These are phyloP conservation scores for Drosophila siamana DNA, from an alignment of 2,888 invertebrate genomes.

Conservation along the genomic window DNA sequence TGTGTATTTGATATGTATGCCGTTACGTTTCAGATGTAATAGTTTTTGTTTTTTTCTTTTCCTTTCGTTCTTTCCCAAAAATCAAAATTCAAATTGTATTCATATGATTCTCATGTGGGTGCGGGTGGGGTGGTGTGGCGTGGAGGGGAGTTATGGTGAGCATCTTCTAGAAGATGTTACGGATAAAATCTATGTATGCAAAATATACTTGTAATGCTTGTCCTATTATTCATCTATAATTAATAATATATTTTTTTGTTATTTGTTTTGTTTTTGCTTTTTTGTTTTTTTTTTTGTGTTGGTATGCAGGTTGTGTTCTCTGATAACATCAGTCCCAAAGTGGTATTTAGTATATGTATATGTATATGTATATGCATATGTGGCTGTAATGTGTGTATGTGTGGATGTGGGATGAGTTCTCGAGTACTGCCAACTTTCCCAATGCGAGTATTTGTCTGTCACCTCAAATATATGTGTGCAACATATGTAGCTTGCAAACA, in stretches of 20 bases:
- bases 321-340: conserved; percentile 59
- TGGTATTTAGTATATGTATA: conserved; percentile 41
- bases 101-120: conserved; percentile 9
- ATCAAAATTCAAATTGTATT: conserved; percentile 19
- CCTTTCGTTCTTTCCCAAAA: conserved; percentile 10
- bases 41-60: not conserved
- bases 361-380: conserved; percentile 14
- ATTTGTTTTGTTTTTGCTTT: no score
- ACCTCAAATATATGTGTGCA: conserved; percentile 42
- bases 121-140: not conserved
- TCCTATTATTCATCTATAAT: conserved; percentile 51
- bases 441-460: conserved; percentile 81
- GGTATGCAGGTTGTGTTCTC: conserved; percentile 45
- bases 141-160: not conserved
- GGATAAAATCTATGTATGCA: conserved; percentile 53
- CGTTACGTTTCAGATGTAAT: conserved; percentile 74
- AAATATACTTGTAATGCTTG: conserved; percentile 58
- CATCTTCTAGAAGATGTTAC: conserved; percentile 18
- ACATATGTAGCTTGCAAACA: conserved; percentile 15
- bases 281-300: not conserved
- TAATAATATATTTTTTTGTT: conserved; percentile 44
- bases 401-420: conserved; percentile 46
- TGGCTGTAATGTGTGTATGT: conserved; percentile 13
- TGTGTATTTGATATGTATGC: conserved; percentile 83
- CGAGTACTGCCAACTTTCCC: conserved; percentile 60